Evolutionary conservation across 2,113 vertebrate genomes (phyloP), one percentile per base, ranked within the genome.

Genomic region (Sigmodon hispidus): DNA sequence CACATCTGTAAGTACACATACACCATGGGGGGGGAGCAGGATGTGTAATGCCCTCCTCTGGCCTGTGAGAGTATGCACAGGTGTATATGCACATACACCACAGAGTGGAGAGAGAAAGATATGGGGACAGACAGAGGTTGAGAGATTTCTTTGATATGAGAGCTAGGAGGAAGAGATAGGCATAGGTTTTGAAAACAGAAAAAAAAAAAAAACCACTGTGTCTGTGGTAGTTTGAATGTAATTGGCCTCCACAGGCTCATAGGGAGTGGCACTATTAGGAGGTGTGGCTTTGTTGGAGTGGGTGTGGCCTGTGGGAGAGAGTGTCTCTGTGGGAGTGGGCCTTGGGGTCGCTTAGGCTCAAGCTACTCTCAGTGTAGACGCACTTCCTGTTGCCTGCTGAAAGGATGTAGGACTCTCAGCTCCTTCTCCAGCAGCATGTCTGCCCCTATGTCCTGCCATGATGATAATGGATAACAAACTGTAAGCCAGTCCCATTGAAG

Each of bases 1-100:
- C 43, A 15, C 73, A 75, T 43, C 21, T 12, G 29, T 34, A 67
- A 31, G 29, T 67, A 11, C 63, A 34, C 63, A 67, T 31, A 67
- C 29, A 12, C 63, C 63, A 13, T 10, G 4, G 67, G 17, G n/a
- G 1, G 1, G 13, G 34, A 69, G 11, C 3, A 31, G 11, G 0
- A 13, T 31, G 2, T 29, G 29, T 36, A 21, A 34, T 10, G 17
- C 52, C 76, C 16, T 36, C 3, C 31, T 77, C 72, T 34, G 31
- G 48, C 48, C 50, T 52, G 50, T 77, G 50, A 55, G 76, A 55
- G 34, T 17, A 21, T 12, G 13, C 29, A 50, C 29, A 3, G 16
- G 3, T 76, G 26, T 76, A 6, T 6, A 76, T 7, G 22, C 10
- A 26, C 40, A 73, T 12, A 43, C 21, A 24, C 70, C 70, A 43